Evolutionary conservation across 1,140 invertebrate species (phyloP).

Genomic region (Apis mellifera): DNA sequence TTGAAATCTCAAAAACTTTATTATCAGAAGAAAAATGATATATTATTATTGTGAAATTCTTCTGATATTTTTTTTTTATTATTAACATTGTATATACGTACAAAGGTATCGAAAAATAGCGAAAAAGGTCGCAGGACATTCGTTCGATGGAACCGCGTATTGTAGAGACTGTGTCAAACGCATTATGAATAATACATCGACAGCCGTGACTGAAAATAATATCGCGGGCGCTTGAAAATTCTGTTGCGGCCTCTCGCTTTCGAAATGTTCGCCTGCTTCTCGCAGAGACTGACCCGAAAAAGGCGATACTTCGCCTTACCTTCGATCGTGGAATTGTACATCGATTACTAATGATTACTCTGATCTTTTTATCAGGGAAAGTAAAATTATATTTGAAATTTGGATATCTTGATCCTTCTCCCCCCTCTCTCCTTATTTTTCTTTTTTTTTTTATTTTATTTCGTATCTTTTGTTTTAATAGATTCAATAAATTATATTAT

Average conservation of each 20-base stretch:
- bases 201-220: constrained; percentile 30
- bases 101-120: neutral
- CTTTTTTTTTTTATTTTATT: neutral
- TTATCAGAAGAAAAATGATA: neutral
- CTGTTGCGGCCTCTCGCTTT: constrained; percentile 1
- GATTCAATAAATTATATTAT: too few relatives aligned
- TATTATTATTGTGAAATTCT: neutral
- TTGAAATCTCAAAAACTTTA: too few relatives aligned
- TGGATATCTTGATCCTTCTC: neutral
- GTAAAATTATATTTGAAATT: neutral
- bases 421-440: neutral
- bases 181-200: constrained; percentile 37
- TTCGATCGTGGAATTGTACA: neutral
- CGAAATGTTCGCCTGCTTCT: constrained; percentile 4
- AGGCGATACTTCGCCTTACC: neutral
- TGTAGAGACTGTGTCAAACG: constrained; percentile 16
- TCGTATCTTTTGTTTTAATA: neutral
- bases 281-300: constrained; percentile 15
- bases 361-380: constrained; percentile 7
- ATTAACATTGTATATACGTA: neutral
- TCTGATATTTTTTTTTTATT: too few relatives aligned
- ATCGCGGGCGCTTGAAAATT: constrained; percentile 14
- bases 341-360: too few relatives aligned
- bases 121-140: neutral
- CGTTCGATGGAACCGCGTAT: neutral